Conservation (phyloP, 2,888 invertebrate genomes). For the Drosophila greeni region DNA sequence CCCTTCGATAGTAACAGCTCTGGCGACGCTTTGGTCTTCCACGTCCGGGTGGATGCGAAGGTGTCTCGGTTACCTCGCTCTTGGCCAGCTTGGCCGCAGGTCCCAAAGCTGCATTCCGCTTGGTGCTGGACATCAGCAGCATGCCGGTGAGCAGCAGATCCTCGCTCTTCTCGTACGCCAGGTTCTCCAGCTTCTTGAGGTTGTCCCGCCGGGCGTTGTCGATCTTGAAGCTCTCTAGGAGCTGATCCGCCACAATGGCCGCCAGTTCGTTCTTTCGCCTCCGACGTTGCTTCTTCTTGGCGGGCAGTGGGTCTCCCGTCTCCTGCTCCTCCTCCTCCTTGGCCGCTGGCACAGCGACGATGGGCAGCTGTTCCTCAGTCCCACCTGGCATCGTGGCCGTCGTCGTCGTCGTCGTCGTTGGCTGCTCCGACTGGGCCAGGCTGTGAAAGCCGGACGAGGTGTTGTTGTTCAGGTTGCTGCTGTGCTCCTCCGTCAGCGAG, state of each 20-base stretch:
- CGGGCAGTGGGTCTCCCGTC: conserved; percentile 1
- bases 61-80: conserved; percentile 20
- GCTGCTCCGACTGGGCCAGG: conserved; percentile 62
- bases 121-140: conserved; percentile 78
- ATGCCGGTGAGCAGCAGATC: conserved; percentile 77
- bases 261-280: conserved; percentile 79
- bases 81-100: conserved; percentile 23
- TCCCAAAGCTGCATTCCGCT: conserved; percentile 69
- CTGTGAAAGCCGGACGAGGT: conserved; percentile 75
- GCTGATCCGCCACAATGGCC: conserved; percentile 78
- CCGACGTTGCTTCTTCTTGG: conserved; percentile 72
- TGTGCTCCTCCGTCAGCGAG: conserved; percentile 64
- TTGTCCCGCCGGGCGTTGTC: conserved; percentile 78
- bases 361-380: conserved; percentile 10
- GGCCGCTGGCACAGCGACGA: background rate
- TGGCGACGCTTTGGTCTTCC: conserved; percentile 54
- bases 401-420: background rate
- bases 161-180: conserved; percentile 78
- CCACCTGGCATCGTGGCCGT: background rate
- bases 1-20: conserved; percentile 66
- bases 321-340: conserved; percentile 46
- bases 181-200: conserved; percentile 77
- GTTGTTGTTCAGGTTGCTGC: conserved; percentile 70
- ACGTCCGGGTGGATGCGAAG: conserved; percentile 9
- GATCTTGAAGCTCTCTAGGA: conserved; percentile 78